Base-by-base conservation (phyloP, 1,140 invertebrate species). In the Eufriesea mexicana region DNA sequence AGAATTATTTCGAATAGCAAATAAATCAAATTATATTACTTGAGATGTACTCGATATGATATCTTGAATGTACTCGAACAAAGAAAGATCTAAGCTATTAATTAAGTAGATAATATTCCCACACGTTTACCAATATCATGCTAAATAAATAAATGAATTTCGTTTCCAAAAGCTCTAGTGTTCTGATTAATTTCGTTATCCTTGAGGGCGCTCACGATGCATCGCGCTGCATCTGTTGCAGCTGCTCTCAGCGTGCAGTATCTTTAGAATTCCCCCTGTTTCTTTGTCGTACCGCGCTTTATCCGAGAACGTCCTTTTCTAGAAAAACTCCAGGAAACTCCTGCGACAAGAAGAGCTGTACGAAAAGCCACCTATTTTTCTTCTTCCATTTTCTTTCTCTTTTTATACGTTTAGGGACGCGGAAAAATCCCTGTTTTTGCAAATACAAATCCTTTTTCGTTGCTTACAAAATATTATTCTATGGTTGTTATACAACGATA, bases 151-250 rank as follows among this genome's bases (percentile, higher is more conserved):
- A 28, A 61, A 23, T 25, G 28, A 64, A 45, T 45, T 54, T 54
- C 6, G 18, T 71, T 79, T 35, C 7, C 2, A 45, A 49, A 67
- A 16, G 45, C 45, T 61, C 49, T 80, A 49, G 16, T 16, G n/a
- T 49, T 64, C 42, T 62, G 72, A 82, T 76, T 82, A 76, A 76
- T 76, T 75, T 76, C 54, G 51, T 82, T 64, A 57, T 20, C n/a
- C 23, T 76, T 25, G 61, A 74, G 51, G 20, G 23, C 54, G 35
- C 23, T 42, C 72, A 20, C 14, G 62, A 73, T 66, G 20, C 49
- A 57, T 55, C 7, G n/a, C 71, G 35, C 20, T 66, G 72, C 79
- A 75, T 82, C 79, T 81, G 79, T 76, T 82, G 73, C 72, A 82
- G 72, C 79, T 59, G 79, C 72, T 67, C 79, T 28, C 72, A 75